These are phyloP conservation scores for Halcyon malimbica DNA, from an alignment of 2,113 vertebrate genomes.

Conservation along the genomic window DNA sequence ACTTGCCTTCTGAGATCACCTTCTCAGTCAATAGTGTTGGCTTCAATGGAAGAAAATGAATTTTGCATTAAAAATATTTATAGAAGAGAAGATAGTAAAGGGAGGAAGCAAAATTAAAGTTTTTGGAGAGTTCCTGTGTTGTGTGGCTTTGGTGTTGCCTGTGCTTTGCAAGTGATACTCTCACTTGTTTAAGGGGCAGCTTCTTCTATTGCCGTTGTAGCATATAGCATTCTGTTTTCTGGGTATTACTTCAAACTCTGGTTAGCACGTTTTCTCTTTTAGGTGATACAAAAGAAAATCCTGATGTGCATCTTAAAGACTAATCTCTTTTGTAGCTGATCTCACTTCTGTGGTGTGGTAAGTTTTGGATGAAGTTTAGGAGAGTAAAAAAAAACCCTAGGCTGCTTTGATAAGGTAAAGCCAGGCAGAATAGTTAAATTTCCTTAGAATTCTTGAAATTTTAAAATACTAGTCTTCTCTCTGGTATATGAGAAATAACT, in stretches of 20 bases:
- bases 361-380: not conserved
- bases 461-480: not conserved
- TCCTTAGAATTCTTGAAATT: not conserved
- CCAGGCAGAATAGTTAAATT: not conserved
- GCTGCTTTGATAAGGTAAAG: not conserved
- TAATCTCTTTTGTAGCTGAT: not conserved
- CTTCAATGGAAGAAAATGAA: not conserved
- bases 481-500: not conserved
- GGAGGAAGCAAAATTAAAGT: not conserved
- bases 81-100: not conserved
- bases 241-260: not conserved
- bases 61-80: not conserved
- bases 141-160: not conserved
- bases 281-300: not conserved
- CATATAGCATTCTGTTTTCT: not conserved
- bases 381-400: not conserved
- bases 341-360: not conserved
- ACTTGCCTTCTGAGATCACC: not conserved
- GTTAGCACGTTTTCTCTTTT: not conserved
- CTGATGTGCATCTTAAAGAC: not conserved
- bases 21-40: not conserved
- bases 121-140: not conserved
- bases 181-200: not conserved
- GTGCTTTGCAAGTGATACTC: not conserved
- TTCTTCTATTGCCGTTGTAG: not conserved